A percentile compares a stretch with the other conserved stretches of the same genome.
Evolutionary conservation across 2,797 vertebrate genomes (phyloP).

Genomic region (Thunnus albacares): DNA sequence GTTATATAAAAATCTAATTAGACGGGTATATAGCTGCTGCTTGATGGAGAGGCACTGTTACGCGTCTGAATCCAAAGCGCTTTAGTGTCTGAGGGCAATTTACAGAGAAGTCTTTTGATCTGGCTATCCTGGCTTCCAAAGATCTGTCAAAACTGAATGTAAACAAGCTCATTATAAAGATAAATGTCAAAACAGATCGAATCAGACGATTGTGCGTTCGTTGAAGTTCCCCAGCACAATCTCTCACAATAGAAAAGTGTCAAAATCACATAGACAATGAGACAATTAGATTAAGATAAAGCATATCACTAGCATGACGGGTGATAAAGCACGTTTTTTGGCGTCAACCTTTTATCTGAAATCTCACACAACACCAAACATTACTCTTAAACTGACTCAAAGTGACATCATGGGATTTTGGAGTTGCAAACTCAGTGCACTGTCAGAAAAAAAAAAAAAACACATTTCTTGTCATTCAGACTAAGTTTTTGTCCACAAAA

Average conservation of each 20-base stretch:
- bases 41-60: slow-evolving; percentile 36
- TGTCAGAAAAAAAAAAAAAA: no score
- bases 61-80: slow-evolving; percentile 28
- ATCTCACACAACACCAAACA: slow-evolving; percentile 1
- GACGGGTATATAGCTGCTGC: slow-evolving; percentile 30
- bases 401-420: slow-evolving; percentile 27
- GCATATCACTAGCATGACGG: neutral
- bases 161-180: slow-evolving; percentile 55
- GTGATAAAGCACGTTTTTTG: neutral
- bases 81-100: slow-evolving; percentile 40
- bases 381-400: slow-evolving; percentile 1
- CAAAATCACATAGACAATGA: slow-evolving; percentile 13
- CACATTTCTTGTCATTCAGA: neutral
- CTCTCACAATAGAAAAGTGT: slow-evolving; percentile 30
- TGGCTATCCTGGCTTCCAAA: slow-evolving; percentile 35
- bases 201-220: slow-evolving; percentile 23
- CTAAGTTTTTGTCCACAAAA: neutral
- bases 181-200: slow-evolving; percentile 62
- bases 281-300: slow-evolving; percentile 20
- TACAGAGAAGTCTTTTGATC: slow-evolving; percentile 55
- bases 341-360: neutral
- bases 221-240: slow-evolving; percentile 20
- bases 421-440: no score
- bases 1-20: slow-evolving; percentile 56
- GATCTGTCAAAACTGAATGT: slow-evolving; percentile 36